Percentiles rank a stretch among this genome's conserved stretches.
Evolutionary conservation across 1,140 invertebrate species (phyloP).

Genomic region (Idris sp.): DNA sequence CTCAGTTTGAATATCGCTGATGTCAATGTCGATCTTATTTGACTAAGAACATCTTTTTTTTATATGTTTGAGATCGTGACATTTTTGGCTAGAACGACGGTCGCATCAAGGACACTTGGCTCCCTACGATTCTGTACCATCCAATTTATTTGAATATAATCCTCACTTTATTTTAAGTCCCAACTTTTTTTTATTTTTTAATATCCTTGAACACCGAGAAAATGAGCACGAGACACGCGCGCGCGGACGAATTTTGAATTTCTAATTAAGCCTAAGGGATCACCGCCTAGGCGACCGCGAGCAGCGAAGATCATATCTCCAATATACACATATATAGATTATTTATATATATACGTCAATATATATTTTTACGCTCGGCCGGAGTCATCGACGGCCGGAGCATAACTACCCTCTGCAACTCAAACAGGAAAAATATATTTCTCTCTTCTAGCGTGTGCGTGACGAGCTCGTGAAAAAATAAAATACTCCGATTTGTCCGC

Average conservation of each 20-base stretch:
- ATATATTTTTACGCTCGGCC: too few relatives aligned
- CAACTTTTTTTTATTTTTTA: too few relatives aligned
- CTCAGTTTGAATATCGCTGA: constrained; percentile 76
- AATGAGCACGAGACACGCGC: constrained; percentile 38
- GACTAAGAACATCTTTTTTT: constrained; percentile 64
- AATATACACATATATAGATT: too few relatives aligned
- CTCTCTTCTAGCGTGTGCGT: constrained; percentile 39
- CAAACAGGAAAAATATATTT: constrained; percentile 55
- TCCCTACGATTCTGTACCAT: constrained; percentile 78
- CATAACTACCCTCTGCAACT: constrained; percentile 44
- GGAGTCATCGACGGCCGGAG: constrained; percentile 72
- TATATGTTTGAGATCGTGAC: constrained; percentile 76
- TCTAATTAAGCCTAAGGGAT: constrained; percentile 28
- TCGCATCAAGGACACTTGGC: constrained; percentile 79
- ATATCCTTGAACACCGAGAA: constrained; percentile 60
- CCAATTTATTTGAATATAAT: constrained; percentile 73
- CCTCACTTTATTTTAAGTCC: constrained; percentile 63
- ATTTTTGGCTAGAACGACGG: constrained; percentile 79
- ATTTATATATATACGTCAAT: too few relatives aligned
- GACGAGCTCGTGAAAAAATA: constrained; percentile 49
- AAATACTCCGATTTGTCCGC: constrained; percentile 25
- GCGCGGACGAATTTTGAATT: constrained; percentile 38
- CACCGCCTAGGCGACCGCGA: constrained; percentile 22
- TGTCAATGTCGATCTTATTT: constrained; percentile 66
- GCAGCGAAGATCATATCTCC: too few relatives aligned